Evolutionary conservation across 2,797 vertebrate species (phyloP).

Genomic region (Liasis olivaceus): DNA sequence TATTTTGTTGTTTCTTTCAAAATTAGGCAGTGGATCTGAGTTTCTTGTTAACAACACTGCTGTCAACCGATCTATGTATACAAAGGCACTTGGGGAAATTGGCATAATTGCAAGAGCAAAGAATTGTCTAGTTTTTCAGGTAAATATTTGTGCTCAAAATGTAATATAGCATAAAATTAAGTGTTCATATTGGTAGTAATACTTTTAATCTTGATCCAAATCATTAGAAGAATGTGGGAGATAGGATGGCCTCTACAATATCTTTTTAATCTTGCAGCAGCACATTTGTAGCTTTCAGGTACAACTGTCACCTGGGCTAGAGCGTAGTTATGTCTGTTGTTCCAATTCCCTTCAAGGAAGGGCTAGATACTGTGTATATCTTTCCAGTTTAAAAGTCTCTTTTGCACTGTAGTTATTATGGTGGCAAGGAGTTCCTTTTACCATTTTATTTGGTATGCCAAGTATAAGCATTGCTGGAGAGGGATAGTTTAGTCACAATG

Average conservation of each 20-base stretch:
- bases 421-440: neutral
- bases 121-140: constrained; percentile 96
- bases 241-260: neutral
- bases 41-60: constrained; percentile 77
- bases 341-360: neutral
- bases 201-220: neutral
- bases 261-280: neutral
- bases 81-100: constrained; percentile 81
- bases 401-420: neutral
- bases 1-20: constrained; percentile 9
- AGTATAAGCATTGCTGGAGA: neutral
- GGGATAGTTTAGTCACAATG: neutral
- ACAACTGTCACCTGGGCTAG: neutral
- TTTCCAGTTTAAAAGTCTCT: neutral
- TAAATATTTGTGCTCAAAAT: constrained; percentile 61
- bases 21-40: constrained; percentile 82
- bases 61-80: constrained; percentile 77
- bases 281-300: neutral
- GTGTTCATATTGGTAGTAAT: neutral
- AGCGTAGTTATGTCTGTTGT: neutral
- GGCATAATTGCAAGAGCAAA: constrained; percentile 87
- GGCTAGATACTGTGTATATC: neutral
- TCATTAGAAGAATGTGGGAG: neutral
- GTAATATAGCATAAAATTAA: neutral
- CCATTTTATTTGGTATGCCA: neutral